Evolutionary conservation across 2,888 invertebrate species (phyloP), one percentile per base, ranked within the genome.

Genomic region (Erebia aethiops): DNA sequence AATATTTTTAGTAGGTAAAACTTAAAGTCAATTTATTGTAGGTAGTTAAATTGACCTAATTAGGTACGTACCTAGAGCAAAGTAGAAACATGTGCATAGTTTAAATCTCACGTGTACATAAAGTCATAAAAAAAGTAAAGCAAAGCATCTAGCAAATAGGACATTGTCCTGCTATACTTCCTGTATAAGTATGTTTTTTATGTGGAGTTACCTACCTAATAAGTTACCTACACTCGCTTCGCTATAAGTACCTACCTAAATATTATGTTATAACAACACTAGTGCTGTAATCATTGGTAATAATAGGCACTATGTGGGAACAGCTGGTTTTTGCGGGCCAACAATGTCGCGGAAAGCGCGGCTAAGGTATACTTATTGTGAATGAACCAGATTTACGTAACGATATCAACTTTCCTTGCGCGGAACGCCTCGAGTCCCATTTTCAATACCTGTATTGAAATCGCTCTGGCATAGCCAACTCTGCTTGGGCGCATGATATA

Each of bases 301-400:
- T 84, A 85, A 83, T 86, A 81, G 80, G 46, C 13, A 46, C 80
- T 79, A 77, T 80, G 83, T 87, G 90, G 84, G 90, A 90, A 89
- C 76, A 76, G 80, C 81, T 76, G 80, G 87, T 90, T 90, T 90
- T 90, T 90, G 81, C 80, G 74, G 77, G 0, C 51, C 75, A 77
- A 73, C 78, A 79, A 72, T 74, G 71, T 72, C 71, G 75, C 74
- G 76, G 72, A 74, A 82, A 75, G 76, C 75, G 74, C 74, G 75
- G 70, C 64, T 43, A 41, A 68, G 43, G 52, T 66, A 69, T 51
- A 74, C 77, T 74, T 76, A 77, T 75, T 73, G 72, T 78, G 75
- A 76, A 77, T 87, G 88, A 87, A 89, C 87, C 83, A 88, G 83
- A 85, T 91, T 90, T 89, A 90, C 88, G 90, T 89, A 90, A 90